Evolutionary conservation across 2,888 invertebrate genomes (phyloP).

Genomic region (Sinotaia quadrata): DNA sequence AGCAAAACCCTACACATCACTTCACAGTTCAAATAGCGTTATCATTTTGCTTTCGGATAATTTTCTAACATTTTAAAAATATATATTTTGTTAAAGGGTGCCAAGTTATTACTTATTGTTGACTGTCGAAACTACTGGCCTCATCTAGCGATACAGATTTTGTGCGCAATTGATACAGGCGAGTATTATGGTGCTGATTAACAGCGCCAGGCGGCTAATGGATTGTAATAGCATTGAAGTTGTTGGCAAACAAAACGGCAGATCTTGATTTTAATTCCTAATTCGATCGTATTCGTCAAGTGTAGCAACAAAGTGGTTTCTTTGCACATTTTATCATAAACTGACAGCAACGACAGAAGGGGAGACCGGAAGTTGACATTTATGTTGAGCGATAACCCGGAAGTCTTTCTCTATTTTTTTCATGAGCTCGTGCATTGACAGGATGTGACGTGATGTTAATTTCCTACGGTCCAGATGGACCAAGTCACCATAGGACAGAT

Average conservation of each 20-base stretch:
- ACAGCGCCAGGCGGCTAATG: slow-evolving; percentile 13
- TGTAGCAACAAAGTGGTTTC: neutral
- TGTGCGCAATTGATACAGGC: neutral
- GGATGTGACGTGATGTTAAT: slow-evolving; percentile 5
- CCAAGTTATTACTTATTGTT: too few relatives aligned
- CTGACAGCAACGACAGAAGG: neutral
- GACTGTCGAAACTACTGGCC: too few relatives aligned
- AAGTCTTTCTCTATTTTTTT: slow-evolving; percentile 13
- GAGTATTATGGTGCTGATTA: slow-evolving; percentile 10
- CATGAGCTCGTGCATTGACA: slow-evolving; percentile 15
- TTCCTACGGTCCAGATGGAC: slow-evolving; percentile 7
- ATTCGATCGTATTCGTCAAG: neutral
- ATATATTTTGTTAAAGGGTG: too few relatives aligned
- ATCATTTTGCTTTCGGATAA: too few relatives aligned
- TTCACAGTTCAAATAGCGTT: too few relatives aligned
- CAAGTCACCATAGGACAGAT: too few relatives aligned
- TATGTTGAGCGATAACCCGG: slow-evolving; percentile 9
- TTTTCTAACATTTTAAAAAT: too few relatives aligned
- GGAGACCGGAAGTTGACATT: too few relatives aligned
- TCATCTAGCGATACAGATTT: neutral
- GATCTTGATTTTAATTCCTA: slow-evolving; percentile 20
- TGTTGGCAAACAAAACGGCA: slow-evolving; percentile 18
- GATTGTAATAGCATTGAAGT: slow-evolving; percentile 22
- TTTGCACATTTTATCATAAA: neutral
- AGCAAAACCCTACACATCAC: too few relatives aligned